Conservation (phyloP, 1,140 invertebrate genomes). For the Aphaenogaster rudis region DNA sequence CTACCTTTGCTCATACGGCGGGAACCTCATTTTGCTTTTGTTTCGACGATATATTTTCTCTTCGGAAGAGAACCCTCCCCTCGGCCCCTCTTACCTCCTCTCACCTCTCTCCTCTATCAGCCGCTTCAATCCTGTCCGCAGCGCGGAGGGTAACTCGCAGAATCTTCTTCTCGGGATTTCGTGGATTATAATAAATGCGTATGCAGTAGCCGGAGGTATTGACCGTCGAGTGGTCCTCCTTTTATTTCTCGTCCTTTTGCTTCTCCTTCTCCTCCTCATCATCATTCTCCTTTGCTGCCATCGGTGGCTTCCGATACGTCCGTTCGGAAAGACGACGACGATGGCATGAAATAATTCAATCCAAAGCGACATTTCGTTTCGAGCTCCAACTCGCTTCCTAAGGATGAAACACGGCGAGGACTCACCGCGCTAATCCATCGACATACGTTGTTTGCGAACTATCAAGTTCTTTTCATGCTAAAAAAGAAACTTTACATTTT, state of each 20-base stretch:
- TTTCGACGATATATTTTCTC: conserved; percentile 82
- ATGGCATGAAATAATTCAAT: conserved; percentile 78
- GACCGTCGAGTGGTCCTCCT: conserved; percentile 63
- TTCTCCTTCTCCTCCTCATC: conserved; percentile 14
- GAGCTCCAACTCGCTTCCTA: conserved; percentile 22
- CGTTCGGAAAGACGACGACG: conserved; percentile 57
- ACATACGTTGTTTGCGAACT: conserved; percentile 48
- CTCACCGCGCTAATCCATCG: conserved; percentile 64
- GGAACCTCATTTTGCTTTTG: conserved; percentile 76
- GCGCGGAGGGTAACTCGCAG: conserved; percentile 53
- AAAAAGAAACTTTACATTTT: not conserved
- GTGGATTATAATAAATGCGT: conserved; percentile 83
- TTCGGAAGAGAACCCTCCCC: conserved; percentile 72
- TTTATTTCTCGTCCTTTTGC: conserved; percentile 45
- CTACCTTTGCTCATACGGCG: conserved; percentile 64
- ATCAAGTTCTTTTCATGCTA: not conserved
- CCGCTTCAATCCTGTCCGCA: conserved; percentile 32
- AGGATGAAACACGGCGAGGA: conserved; percentile 49
- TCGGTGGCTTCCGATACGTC: conserved; percentile 68
- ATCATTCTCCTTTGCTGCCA: conserved; percentile 30
- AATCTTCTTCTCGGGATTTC: conserved; percentile 79
- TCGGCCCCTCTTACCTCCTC: conserved; percentile 32
- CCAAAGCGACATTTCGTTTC: conserved; percentile 58
- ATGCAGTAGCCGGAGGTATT: conserved; percentile 80
- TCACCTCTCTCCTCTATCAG: conserved; percentile 44